Base-by-base conservation (phyloP, 1,140 invertebrate genomes). In the Apis florea region DNA sequence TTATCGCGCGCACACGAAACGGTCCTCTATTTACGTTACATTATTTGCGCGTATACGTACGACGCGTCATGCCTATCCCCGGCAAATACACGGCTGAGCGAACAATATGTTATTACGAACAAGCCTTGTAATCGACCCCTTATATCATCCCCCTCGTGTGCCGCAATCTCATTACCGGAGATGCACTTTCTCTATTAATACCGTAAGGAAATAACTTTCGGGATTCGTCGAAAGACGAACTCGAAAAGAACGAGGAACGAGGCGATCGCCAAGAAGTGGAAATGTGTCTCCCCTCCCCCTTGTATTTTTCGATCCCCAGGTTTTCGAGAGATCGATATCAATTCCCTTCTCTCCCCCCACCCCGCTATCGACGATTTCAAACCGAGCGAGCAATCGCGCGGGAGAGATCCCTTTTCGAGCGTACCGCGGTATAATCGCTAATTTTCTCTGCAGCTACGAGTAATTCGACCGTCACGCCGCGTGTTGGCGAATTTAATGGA, bases 161-260 rank as follows among this genome's bases (percentile, higher is more conserved):
- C 88, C 85, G 89, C 92, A 93, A 93, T 93, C 92, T 93, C 91
- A 93, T 93, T 93, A 93, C 87, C 84, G 83, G 83, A 88, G 87
- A 91, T 92, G 89, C 91, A 92, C 90, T 92, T 90, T 88, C 89
- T 85, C 90, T 92, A 92, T 93, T 93, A 93, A 93, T 93, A 90
- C 90, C 89, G 81, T 90, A 90, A 92, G 90, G 90, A 92, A 93
- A 93, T 92, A 93, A 92, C 89, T 92, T 93, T 92, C 88, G 83
- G 66, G 54, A 90, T 88, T n/a, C n/a, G 89, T 91, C 89, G 89
- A 83, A 83, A 90, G 89, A 92, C 92, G 90, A 40, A 92, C 91
- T 92, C 91, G 17, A 12, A 1, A 17, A 92, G 92, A 92, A 89
- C 17, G 19, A 26, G 19, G 26, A 19, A 5, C 31, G n/a, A n/a